These are phyloP conservation scores for Echinarachnius parma DNA, from an alignment of 53 echinoderm and acorn worm species.

Conservation along the genomic window DNA sequence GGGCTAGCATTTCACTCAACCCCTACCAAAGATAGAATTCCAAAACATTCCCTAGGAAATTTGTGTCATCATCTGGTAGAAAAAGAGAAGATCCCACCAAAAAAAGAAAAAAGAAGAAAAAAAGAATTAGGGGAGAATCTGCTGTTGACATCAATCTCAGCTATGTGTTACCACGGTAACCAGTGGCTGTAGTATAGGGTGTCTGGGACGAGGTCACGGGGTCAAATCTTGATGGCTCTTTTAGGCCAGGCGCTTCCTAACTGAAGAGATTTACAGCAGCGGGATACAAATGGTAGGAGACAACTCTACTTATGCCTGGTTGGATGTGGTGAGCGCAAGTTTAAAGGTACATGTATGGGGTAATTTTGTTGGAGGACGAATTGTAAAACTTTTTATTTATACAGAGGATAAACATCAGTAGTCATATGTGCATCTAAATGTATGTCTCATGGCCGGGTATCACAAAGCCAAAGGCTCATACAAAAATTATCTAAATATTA, in stretches of 20 bases:
- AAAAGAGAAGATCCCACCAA: constrained; percentile 22
- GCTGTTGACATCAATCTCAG: constrained; percentile 1
- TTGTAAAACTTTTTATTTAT: no score
- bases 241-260: constrained; percentile 29
- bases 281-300: no score
- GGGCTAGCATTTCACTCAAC: background rate
- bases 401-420: no score
- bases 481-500: no score
- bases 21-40: constrained; percentile 2
- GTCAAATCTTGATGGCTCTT: constrained; percentile 35
- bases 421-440: no score
- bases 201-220: constrained; percentile 23
- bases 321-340: no score
- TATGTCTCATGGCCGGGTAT: no score
- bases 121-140: background rate
- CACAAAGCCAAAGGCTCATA: no score
- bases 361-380: no score
- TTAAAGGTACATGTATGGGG: no score
- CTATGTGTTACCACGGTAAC: constrained; percentile 33
- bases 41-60: constrained; percentile 16
- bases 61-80: constrained; percentile 31
- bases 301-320: no score
- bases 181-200: constrained; percentile 32
- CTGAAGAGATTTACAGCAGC: constrained; percentile 12
- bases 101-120: background rate